Base-by-base conservation (phyloP, 1,140 invertebrate species). In the Achatina immaculata region DNA sequence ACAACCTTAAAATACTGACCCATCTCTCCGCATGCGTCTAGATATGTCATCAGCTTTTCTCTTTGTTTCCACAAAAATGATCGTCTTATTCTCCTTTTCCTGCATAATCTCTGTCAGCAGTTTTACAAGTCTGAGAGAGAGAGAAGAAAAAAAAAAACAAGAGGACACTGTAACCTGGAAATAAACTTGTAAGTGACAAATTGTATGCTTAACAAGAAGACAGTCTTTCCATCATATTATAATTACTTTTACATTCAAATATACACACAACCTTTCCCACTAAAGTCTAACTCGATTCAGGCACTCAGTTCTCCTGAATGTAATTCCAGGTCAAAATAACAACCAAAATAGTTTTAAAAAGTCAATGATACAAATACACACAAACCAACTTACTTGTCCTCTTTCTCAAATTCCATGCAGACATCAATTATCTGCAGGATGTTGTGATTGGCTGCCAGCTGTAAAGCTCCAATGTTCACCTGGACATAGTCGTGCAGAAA, bases 31-130 rank as follows among this genome's bases (percentile, higher is more conserved):
- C 93, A 99, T 97, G 88, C 95, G 94, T 85, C 96, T 94, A 0
- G 97, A 97, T 80, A 99, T 95, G 83, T 99, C 97, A 92, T 99
- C 95, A 55, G 97, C 98, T 92, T 96, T 97, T 83, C 96, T 94
- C 89, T 99, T 99, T 4, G 98, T 99, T 91, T 99, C 98, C 83
- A 97, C 96, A 93, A 99, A 99, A 85, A 99, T 97, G 58, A 99
- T 96, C 36, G 96, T 98, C 90, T 99, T 99, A 85, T 96, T 98
- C 89, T 98, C 96, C 80, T 95, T 95, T 89, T 98, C 96, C 0
- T 94, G 93, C 82, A 96, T 95, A 85, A 98, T 98, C 89, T 98
- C 96, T 83, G 95, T 95, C 43, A 99, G 91, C 51, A 98, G 91
- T 78, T 95, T 96, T 86, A 95, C 94, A 9, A 98, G 93, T 91